Percentiles rank a stretch among this genome's conserved stretches.
Conservation (phyloP, 2,113 vertebrate species). For the Bubo blakistoni region DNA sequence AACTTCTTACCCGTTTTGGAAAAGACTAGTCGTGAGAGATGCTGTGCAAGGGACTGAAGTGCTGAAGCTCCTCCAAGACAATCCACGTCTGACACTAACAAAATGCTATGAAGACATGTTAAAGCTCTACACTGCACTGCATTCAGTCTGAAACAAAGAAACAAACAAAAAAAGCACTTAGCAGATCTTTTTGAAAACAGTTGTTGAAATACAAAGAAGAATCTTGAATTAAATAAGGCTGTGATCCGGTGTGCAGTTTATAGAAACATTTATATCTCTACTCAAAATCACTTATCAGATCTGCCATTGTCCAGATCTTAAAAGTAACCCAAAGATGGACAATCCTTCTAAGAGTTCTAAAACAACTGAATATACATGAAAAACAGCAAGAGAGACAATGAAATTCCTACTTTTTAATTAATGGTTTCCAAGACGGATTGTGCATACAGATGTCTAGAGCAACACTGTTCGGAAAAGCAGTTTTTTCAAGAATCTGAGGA, state of each 20-base stretch:
- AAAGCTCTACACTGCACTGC: constrained; percentile 89
- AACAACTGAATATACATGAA: not conserved
- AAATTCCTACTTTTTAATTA: constrained; percentile 87
- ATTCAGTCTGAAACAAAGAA: constrained; percentile 77
- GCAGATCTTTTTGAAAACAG: not conserved
- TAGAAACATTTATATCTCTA: not conserved
- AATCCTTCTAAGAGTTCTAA: not conserved
- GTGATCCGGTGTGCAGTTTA: not conserved
- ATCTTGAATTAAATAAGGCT: not conserved
- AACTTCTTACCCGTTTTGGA: constrained; percentile 76
- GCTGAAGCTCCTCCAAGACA: constrained; percentile 83
- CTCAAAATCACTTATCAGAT: not conserved
- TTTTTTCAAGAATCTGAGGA: constrained; percentile 90
- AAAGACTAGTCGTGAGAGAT: constrained; percentile 86
- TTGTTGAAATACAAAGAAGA: not conserved
- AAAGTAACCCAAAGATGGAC: not conserved
- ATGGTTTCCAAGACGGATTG: constrained; percentile 82
- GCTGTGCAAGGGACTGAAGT: constrained; percentile 88
- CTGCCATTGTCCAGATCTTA: not conserved
- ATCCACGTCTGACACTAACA: constrained; percentile 87
- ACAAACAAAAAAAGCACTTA: not conserved
- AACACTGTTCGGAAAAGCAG: constrained; percentile 78
- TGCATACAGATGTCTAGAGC: constrained; percentile 82
- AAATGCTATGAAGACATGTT: constrained; percentile 90
- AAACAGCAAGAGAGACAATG: constrained; percentile 6